A percentile compares a stretch with the other conserved stretches of the same genome.
Evolutionary conservation across 2,797 vertebrate genomes (phyloP).

Genomic region (Cheirogaleus major): DNA sequence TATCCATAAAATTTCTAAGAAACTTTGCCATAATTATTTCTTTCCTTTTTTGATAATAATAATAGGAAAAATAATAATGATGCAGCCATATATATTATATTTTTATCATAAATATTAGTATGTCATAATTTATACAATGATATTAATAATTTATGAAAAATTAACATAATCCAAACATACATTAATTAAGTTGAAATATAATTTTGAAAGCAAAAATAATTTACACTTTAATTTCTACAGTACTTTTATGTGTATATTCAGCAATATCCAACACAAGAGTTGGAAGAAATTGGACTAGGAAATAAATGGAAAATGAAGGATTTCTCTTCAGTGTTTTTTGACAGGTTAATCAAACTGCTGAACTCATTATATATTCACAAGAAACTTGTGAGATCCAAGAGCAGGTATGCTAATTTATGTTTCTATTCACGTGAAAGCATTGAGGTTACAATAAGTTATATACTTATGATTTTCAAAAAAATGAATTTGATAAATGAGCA

Average conservation of each 20-base stretch:
- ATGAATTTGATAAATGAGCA: not conserved
- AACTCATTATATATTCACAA: not conserved
- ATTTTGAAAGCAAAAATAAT: constrained; percentile 14
- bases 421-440: not conserved
- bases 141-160: not conserved
- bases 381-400: not conserved
- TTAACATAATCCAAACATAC: not conserved
- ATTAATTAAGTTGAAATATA: not conserved
- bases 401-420: not conserved
- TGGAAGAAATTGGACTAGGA: not conserved
- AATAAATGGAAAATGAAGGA: not conserved
- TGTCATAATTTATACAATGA: not conserved
- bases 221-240: not conserved
- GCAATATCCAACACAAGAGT: not conserved
- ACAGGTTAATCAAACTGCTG: not conserved
- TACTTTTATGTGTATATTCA: not conserved
- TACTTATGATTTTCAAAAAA: not conserved
- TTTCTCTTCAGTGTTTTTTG: not conserved
- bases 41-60: not conserved
- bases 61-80: not conserved
- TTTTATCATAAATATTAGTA: not conserved
- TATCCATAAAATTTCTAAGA: not conserved
- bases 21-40: not conserved
- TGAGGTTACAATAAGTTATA: not conserved
- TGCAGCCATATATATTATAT: not conserved